A percentile compares a stretch with the other conserved stretches of the same genome.
Evolutionary conservation across 2,113 vertebrate species (phyloP).

Genomic region (Tragelaphus scriptus): DNA sequence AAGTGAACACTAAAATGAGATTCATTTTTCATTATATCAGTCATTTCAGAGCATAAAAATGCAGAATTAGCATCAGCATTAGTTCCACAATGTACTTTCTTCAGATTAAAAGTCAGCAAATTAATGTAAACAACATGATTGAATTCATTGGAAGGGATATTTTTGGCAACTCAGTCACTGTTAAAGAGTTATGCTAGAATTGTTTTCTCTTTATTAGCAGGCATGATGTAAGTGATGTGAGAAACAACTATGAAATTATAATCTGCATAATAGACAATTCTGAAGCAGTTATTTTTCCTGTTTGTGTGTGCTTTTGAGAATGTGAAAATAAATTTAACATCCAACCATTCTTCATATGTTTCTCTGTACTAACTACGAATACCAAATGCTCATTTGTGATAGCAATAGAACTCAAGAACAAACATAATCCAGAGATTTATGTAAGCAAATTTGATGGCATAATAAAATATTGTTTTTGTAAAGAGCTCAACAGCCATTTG

Average conservation of each 20-base stretch:
- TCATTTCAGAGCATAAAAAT: conserved; percentile 75
- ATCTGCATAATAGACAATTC: conserved; percentile 37
- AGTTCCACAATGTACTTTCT: conserved; percentile 75
- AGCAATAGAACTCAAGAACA: conserved; percentile 5
- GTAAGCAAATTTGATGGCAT: not conserved
- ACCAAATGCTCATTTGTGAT: conserved; percentile 11
- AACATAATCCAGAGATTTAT: not conserved
- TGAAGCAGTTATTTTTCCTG: conserved; percentile 30
- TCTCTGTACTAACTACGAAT: not conserved
- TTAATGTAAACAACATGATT: conserved; percentile 72
- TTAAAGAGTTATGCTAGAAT: conserved; percentile 10
- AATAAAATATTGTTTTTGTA: not conserved
- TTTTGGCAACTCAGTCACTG: conserved; percentile 34
- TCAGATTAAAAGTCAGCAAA: conserved; percentile 76
- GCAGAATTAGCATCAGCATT: conserved; percentile 75
- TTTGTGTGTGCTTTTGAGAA: conserved; percentile 35
- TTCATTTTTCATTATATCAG: conserved; percentile 62
- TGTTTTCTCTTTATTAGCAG: conserved; percentile 31
- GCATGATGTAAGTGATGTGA: not conserved
- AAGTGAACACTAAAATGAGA: conserved; percentile 61
- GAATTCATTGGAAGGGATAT: conserved; percentile 61
- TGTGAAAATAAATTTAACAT: conserved; percentile 28
- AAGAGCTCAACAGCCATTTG: not conserved
- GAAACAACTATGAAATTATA: conserved; percentile 35
- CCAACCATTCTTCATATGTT: not conserved